Evolutionary conservation across 2,113 vertebrate species (phyloP).

Genomic region (Melanotaenia duboulayi): DNA sequence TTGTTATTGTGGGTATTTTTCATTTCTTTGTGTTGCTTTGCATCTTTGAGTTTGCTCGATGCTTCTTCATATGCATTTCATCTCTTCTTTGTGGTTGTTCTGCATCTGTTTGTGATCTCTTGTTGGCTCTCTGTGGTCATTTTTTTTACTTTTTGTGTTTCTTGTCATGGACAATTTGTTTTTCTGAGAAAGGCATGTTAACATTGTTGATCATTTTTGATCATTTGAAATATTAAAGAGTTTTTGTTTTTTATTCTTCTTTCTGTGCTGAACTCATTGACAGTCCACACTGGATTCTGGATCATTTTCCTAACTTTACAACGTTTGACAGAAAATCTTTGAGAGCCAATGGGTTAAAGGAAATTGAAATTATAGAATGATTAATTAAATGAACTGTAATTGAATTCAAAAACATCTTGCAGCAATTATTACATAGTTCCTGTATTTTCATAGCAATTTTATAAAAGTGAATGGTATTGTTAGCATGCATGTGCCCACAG

Average conservation of each 20-base stretch:
- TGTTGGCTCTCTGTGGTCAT: background rate
- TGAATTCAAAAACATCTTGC: background rate
- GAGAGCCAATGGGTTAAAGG: background rate
- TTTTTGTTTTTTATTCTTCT: too few relatives aligned
- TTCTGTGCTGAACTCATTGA: too few relatives aligned
- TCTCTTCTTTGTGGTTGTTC: background rate
- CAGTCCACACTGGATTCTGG: too few relatives aligned
- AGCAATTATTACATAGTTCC: background rate
- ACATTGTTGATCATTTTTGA: too few relatives aligned
- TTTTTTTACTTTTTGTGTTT: background rate
- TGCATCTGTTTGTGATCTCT: background rate
- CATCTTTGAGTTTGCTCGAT: too few relatives aligned
- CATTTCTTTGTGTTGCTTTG: background rate
- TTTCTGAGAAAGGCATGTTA: background rate
- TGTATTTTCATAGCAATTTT: background rate
- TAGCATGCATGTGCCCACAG: background rate
- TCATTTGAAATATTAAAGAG: too few relatives aligned
- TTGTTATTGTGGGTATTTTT: conserved; percentile 2
- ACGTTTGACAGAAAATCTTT: background rate
- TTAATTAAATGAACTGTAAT: background rate
- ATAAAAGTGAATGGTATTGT: background rate
- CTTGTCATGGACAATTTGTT: background rate
- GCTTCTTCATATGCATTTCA: too few relatives aligned
- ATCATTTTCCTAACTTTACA: too few relatives aligned
- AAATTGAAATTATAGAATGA: background rate